Base-by-base conservation (phyloP, 2,113 vertebrate species). In the Lethenteron reissneri region DNA sequence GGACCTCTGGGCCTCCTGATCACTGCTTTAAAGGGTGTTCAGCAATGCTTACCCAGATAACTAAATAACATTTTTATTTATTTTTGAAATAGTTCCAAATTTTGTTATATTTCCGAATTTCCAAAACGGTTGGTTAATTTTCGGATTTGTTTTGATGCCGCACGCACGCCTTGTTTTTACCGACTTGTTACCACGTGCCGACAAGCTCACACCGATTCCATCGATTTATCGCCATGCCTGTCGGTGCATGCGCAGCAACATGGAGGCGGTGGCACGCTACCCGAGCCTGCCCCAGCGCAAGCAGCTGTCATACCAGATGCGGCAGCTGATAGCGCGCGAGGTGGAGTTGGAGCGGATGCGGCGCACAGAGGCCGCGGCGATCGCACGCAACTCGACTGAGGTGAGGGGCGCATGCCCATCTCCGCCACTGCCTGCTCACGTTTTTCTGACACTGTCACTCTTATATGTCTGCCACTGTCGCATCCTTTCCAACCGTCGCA, bases 281-380 rank as follows among this genome's bases (percentile, higher is more conserved):
- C 83, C 86, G 0, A 83, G 83, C 3, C 80, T 97, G 60, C 90
- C 90, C 0, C 78, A 81, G 2, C 88, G 83, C 11, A 84, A 86
- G 41, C 88, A 85, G 76, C 81, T 97, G 72, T 89, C 86, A 5
- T 97, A 97, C 80, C 92, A 95, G 80, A 84, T 88, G 79, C 94
- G 90, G 80, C 94, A 97, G 79, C 89, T 94, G 71, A 88, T 97
- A 0, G 85, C 88, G 72, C 81, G 85, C 19, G 92, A 97, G 81
- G 86, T 92, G 0, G 88, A 95, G 77, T 78, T 90, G 79, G 92
- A 97, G 81, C 88, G 83, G 81, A 90, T 97, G 91, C 84, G 90
- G 77, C 83, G 90, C 75, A 77, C 76, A 0, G 94, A 97, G 76
- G 84, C 81, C 2, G 25, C 78, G 25, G 79, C 86, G 71, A 79